Evolutionary conservation across 2,113 vertebrate genomes (phyloP), one percentile per base, ranked within the genome.

Genomic region (Lutjanus erythropterus): DNA sequence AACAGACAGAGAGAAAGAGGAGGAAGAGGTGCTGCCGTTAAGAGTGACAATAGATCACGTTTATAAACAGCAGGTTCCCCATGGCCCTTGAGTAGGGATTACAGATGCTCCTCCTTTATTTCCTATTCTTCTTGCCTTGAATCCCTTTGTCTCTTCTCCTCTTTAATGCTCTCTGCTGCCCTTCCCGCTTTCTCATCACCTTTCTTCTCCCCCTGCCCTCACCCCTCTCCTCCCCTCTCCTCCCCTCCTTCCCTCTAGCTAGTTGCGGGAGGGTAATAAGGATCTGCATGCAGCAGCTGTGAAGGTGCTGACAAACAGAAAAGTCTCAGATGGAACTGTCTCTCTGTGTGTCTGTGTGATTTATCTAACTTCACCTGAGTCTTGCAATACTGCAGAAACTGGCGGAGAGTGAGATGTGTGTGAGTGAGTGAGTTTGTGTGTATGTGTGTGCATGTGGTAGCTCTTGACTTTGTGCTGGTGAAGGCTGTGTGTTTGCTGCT

Each of bases 231-330:
- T 21, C 58, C 47, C 55, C n/a, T 58, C 47, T 19, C 59, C 50
- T 49, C 35, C 55, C 18, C 50, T 53, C 59, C 16, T 70, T 9
- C 72, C 64, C 71, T 69, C 77, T 12, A 79, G 86, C 88, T 82
- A 66, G 70, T 84, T 71, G 89, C 61, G 5, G 74, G 71, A 84
- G 83, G 85, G 88, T 89, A 91, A 91, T 91, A 87, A 88, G 91
- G 82, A 92, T 90, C 88, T 92, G 86, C 90, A 91, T 90, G 86
- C 79, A 86, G 90, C 86, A 90, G 82, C 87, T 88, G 88, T 81
- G 88, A 91, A 93, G 92, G 66, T 92, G 91, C 92, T 93, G 92
- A 92, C 92, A 91, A 93, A 92, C 88, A 91, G 77, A 91, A 93
- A 92, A 89, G 88, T 88, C 91, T 89, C 75, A 70, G 86, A 89